A percentile compares a stretch with the other conserved stretches of the same genome.
phyloP scores from a whole-genome alignment of 2,113 vertebrate species.

The Tichodroma muraria region DNA sequence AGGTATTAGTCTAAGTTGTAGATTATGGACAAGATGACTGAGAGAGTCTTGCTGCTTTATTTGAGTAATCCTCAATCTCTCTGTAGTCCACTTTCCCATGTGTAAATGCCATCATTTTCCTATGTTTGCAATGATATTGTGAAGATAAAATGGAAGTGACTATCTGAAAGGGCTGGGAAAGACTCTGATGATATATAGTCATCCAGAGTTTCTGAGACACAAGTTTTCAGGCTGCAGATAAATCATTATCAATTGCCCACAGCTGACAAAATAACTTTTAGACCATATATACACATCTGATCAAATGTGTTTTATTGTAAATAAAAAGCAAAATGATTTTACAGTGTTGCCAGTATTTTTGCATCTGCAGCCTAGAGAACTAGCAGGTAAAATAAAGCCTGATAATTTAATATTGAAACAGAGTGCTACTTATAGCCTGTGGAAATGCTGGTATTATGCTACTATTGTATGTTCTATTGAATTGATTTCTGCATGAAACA shows the following conservation, averaged over 20 bases:
- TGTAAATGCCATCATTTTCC: background rate
- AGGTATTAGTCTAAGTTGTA: background rate
- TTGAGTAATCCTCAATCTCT: background rate
- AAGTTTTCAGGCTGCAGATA: background rate
- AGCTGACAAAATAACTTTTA: background rate
- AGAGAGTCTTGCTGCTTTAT: background rate
- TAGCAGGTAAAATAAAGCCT: background rate
- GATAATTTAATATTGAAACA: background rate
- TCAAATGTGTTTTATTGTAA: background rate
- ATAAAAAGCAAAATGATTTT: background rate
- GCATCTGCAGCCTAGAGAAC: background rate
- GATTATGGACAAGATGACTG: background rate
- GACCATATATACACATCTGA: background rate
- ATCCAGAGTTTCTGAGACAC: background rate
- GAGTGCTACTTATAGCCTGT: background rate
- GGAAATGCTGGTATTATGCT: background rate
- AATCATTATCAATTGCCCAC: background rate
- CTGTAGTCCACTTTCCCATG: background rate
- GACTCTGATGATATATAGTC: background rate
- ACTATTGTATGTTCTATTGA: background rate
- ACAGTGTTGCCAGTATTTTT: background rate
- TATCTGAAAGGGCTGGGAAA: background rate
- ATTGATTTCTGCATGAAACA: background rate
- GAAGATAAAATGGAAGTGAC: background rate
- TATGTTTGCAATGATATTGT: background rate